phyloP scores from a whole-genome alignment of 2,888 invertebrate species.

The Ariolimax columbianus region DNA sequence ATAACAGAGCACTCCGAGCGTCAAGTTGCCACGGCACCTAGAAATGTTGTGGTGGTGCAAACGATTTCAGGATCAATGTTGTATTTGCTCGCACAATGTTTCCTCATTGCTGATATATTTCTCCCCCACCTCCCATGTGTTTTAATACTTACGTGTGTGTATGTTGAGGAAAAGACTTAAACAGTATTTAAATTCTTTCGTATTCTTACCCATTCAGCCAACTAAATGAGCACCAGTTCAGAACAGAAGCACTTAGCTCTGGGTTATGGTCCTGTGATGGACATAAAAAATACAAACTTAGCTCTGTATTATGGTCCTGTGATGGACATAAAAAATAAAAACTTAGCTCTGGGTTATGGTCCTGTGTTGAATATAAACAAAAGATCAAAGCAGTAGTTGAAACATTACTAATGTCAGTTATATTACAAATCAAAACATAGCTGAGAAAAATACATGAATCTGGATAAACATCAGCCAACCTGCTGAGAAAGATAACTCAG shows the following conservation, averaged over 20 bases:
- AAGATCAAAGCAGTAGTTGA: no score
- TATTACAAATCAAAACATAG: not conserved
- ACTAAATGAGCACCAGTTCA: conserved; percentile 74
- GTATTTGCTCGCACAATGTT: no score
- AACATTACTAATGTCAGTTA: not conserved
- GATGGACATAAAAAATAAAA: not conserved
- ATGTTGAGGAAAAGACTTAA: no score
- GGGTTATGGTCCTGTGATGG: conserved; percentile 73
- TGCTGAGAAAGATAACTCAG: no score
- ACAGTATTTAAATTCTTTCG: no score
- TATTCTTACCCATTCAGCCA: conserved; percentile 76
- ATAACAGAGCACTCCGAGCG: no score
- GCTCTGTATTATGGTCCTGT: conserved; percentile 76
- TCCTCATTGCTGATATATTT: no score
- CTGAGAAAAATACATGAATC: not conserved
- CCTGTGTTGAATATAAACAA: conserved; percentile 57
- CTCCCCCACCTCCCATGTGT: no score
- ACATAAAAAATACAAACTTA: not conserved
- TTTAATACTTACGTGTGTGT: no score
- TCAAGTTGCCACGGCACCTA: no score
- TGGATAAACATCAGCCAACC: not conserved
- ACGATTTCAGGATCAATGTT: no score
- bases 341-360: conserved; percentile 73
- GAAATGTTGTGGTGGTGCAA: no score
- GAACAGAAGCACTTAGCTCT: conserved; percentile 74